Percentiles rank a stretch among this genome's conserved stretches.
phyloP scores from a whole-genome alignment of 2,888 invertebrate genomes.

The Bugula neritina region DNA sequence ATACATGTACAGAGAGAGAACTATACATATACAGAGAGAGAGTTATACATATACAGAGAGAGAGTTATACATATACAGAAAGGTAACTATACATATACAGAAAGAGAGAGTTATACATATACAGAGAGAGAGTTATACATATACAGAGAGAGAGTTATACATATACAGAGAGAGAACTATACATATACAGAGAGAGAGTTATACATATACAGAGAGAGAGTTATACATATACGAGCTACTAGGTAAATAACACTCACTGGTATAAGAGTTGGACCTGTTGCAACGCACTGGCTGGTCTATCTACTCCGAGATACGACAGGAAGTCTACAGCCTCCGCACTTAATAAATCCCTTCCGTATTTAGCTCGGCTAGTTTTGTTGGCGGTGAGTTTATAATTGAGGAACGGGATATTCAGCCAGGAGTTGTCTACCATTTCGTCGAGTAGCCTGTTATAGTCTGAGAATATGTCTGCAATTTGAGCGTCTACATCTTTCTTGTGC shows the following conservation, averaged over 20 bases:
- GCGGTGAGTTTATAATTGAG: not conserved
- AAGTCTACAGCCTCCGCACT: constrained; percentile 5
- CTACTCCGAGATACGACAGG: constrained; percentile 12
- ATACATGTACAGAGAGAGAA: no score
- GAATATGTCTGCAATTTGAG: constrained; percentile 6
- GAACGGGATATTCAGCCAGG: not conserved
- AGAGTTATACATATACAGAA: no score
- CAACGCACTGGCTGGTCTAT: not conserved
- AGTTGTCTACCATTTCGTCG: constrained; percentile 1
- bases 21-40: no score
- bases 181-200: no score
- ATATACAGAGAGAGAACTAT: no score
- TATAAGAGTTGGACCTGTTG: not conserved
- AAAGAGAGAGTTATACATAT: no score
- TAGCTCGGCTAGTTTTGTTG: not conserved
- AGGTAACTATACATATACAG: no score
- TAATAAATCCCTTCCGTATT: not conserved
- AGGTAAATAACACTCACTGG: not conserved
- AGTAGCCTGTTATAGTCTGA: constrained; percentile 19
- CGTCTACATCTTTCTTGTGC: constrained; percentile 13
- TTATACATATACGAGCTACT: no score
- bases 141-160: no score
- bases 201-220: no score
- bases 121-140: no score
- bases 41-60: no score